These are phyloP conservation scores for Caenorhabditis sp. DNA, from an alignment of 2,888 invertebrate genomes.

Conservation along the genomic window DNA sequence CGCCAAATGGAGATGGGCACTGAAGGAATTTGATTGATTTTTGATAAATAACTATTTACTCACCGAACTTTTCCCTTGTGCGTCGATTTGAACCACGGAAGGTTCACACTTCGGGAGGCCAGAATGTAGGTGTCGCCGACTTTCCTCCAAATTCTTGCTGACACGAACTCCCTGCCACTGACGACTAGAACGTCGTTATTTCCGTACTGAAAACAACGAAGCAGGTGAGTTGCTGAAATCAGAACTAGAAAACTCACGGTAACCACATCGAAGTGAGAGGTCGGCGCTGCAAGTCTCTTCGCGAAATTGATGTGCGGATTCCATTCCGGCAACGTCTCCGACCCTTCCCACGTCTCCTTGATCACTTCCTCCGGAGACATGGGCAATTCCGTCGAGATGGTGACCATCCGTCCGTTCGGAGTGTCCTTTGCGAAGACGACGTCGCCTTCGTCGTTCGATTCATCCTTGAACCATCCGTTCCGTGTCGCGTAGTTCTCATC, in stretches of 20 bases:
- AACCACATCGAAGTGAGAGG: constrained; percentile 70
- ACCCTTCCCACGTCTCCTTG: constrained; percentile 64
- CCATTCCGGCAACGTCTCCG: constrained; percentile 69
- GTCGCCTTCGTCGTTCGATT: constrained; percentile 61
- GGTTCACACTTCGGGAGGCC: constrained; percentile 66
- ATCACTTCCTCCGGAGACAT: constrained; percentile 57
- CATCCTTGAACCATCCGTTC: constrained; percentile 62
- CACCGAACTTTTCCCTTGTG: constrained; percentile 66
- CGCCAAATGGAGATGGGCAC: constrained; percentile 65
- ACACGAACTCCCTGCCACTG: constrained; percentile 70
- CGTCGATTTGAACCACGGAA: constrained; percentile 54
- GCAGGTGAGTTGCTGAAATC: neutral
- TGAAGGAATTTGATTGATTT: constrained; percentile 18
- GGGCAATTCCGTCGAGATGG: constrained; percentile 60
- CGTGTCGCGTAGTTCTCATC: constrained; percentile 45
- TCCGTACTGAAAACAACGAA: constrained; percentile 68
- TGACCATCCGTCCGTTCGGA: constrained; percentile 61
- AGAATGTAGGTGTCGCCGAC: constrained; percentile 60
- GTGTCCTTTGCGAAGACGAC: constrained; percentile 64
- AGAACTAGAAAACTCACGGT: constrained; percentile 58
- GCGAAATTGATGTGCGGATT: constrained; percentile 74
- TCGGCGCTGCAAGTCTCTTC: constrained; percentile 63
- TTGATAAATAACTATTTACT: constrained; percentile 14
- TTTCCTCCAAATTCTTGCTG: constrained; percentile 66
- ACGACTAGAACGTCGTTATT: constrained; percentile 71